Evolutionary conservation across 2,888 invertebrate species (phyloP).

Genomic region (Philereme vetulata): DNA sequence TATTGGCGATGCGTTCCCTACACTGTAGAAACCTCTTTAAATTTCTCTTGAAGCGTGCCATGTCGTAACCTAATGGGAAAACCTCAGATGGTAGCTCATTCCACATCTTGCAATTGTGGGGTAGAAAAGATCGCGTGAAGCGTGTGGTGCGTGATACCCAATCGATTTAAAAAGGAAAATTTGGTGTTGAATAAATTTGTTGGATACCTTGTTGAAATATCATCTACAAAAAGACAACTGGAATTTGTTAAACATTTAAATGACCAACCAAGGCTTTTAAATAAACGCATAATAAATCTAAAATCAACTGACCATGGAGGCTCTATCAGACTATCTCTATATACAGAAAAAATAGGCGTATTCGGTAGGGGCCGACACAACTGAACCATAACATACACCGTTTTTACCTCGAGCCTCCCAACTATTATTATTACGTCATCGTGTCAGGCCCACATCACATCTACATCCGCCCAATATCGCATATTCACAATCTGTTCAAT

Average conservation of each 20-base stretch:
- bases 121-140: no score
- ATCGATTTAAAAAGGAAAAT: no score
- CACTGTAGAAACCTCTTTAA: no score
- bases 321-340: slow-evolving; percentile 50
- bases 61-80: no score
- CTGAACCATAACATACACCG: slow-evolving; percentile 73
- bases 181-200: no score
- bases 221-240: slow-evolving; percentile 23
- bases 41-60: no score
- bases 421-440: slow-evolving; percentile 80
- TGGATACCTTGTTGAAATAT: slow-evolving; percentile 6
- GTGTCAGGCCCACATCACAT: slow-evolving; percentile 77
- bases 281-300: slow-evolving; percentile 40
- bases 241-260: slow-evolving; percentile 36
- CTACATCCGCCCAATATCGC: slow-evolving; percentile 75
- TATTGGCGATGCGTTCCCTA: no score
- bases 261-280: slow-evolving; percentile 34
- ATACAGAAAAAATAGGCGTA: slow-evolving; percentile 69
- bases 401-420: slow-evolving; percentile 75
- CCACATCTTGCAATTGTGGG: no score
- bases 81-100: no score
- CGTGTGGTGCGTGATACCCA: no score
- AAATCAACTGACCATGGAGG: slow-evolving; percentile 53
- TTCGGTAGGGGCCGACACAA: slow-evolving; percentile 63
- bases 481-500: slow-evolving; percentile 65